Percentiles rank a stretch among this genome's conserved stretches.
Evolutionary conservation across 1,140 invertebrate species (phyloP).

Genomic region (Eumeta japonica): DNA sequence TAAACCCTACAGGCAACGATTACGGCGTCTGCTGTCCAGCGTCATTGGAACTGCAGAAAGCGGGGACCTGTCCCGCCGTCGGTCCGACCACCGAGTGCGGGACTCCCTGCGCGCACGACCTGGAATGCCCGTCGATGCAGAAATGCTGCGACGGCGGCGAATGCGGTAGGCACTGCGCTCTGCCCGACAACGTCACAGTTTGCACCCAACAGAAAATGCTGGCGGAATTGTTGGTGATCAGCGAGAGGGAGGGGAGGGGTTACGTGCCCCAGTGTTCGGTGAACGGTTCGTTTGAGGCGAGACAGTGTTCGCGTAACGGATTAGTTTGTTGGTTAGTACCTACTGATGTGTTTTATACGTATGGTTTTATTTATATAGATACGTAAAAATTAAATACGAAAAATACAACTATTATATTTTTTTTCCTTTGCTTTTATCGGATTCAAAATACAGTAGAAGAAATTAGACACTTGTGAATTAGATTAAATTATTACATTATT

Average conservation of each 20-base stretch:
- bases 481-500: neutral
- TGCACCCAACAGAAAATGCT: slow-evolving; percentile 76
- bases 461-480: too few relatives aligned
- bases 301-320: slow-evolving; percentile 79
- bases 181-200: slow-evolving; percentile 69
- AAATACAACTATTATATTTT: too few relatives aligned
- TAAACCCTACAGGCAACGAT: slow-evolving; percentile 64
- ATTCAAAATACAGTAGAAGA: too few relatives aligned
- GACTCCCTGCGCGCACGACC: slow-evolving; percentile 68
- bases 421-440: too few relatives aligned
- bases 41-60: slow-evolving; percentile 69
- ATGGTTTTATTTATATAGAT: too few relatives aligned
- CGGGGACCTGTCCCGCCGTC: slow-evolving; percentile 71
- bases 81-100: slow-evolving; percentile 67
- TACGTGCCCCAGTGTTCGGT: slow-evolving; percentile 78
- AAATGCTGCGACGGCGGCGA: slow-evolving; percentile 75
- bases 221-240: slow-evolving; percentile 73
- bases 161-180: slow-evolving; percentile 67
- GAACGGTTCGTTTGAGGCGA: slow-evolving; percentile 68
- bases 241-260: slow-evolving; percentile 74
- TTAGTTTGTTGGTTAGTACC: slow-evolving; percentile 72
- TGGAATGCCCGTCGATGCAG: slow-evolving; percentile 75
- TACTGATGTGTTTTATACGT: too few relatives aligned
- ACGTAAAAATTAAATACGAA: too few relatives aligned
- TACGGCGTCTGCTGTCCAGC: slow-evolving; percentile 87